phyloP scores from a whole-genome alignment of 2,888 invertebrate genomes.

The Altica lythri region DNA sequence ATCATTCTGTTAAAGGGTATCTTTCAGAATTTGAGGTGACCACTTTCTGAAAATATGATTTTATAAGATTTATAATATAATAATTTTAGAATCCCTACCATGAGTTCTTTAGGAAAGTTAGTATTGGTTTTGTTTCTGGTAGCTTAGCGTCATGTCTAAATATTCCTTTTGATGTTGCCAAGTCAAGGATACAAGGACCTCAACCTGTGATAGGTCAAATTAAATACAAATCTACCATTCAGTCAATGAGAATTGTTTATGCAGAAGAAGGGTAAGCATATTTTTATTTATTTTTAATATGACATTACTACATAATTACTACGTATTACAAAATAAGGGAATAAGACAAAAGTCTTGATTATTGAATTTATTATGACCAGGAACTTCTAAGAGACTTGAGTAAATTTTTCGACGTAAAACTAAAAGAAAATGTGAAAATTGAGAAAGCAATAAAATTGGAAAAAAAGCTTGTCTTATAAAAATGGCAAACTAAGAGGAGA shows the following conservation, averaged over 20 bases:
- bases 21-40: conserved; percentile 68
- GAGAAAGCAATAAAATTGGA: too few relatives aligned
- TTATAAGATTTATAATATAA: conserved; percentile 14
- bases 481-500: too few relatives aligned
- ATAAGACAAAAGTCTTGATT: too few relatives aligned
- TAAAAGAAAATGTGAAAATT: too few relatives aligned
- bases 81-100: conserved; percentile 66
- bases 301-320: conserved; percentile 5
- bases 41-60: background rate
- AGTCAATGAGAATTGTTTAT: conserved; percentile 75
- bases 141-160: conserved; percentile 85
- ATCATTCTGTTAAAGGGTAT: conserved; percentile 84
- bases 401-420: too few relatives aligned
- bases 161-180: conserved; percentile 96
- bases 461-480: too few relatives aligned
- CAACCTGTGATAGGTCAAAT: conserved; percentile 74
- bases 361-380: too few relatives aligned
- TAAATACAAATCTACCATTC: conserved; percentile 79
- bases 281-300: background rate
- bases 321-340: too few relatives aligned
- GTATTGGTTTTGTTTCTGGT: conserved; percentile 86
- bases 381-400: too few relatives aligned
- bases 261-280: conserved; percentile 82
- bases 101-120: conserved; percentile 76
- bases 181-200: conserved; percentile 93